Conservation (phyloP, 2,888 invertebrate genomes). For the Coenonympha arcania region DNA sequence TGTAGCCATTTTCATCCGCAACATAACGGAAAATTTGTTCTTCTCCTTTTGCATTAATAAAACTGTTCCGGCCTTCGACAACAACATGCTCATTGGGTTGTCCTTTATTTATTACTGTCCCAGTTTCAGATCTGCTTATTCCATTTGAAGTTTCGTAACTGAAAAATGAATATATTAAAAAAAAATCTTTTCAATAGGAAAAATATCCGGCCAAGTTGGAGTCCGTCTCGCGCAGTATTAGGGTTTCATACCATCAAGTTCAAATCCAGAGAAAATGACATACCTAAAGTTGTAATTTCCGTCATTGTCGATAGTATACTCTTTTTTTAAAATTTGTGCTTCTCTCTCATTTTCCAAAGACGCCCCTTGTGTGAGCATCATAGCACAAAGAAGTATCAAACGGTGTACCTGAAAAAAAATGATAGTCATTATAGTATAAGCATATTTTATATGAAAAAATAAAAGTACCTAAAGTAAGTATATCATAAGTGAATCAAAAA, state of each 20-base stretch:
- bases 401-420: not conserved
- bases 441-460: too few species aligned
- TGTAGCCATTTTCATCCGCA: not conserved
- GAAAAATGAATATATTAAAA: not conserved
- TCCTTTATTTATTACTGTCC: not conserved
- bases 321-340: slow-evolving; percentile 22
- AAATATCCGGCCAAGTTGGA: too few species aligned
- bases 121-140: not conserved
- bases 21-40: not conserved
- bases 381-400: not conserved
- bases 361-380: slow-evolving; percentile 1
- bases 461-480: too few species aligned
- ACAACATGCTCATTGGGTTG: not conserved
- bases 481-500: too few species aligned
- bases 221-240: too few species aligned
- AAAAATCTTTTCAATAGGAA: too few species aligned
- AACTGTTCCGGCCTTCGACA: not conserved
- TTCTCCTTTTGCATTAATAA: not conserved
- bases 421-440: not conserved
- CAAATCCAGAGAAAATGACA: not conserved
- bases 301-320: slow-evolving; percentile 28
- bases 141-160: not conserved
- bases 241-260: too few species aligned
- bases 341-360: slow-evolving; percentile 18
- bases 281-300: slow-evolving; percentile 38